Base-by-base conservation (phyloP, 2,888 invertebrate species). In the Watsonalla binaria region DNA sequence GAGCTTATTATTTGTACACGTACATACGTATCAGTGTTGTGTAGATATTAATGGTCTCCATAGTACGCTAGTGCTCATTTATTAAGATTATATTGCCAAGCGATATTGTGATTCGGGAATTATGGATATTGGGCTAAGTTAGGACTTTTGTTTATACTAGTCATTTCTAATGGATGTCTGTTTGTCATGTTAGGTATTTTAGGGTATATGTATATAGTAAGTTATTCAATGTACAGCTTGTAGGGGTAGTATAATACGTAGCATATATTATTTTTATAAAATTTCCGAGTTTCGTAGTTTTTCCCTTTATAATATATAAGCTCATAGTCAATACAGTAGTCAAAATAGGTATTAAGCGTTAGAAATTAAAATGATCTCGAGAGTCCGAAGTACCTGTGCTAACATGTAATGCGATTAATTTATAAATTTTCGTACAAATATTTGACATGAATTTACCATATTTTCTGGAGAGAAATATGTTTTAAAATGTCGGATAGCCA, bases 101-200 rank as follows among this genome's bases (percentile, higher is more conserved):
- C 89, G 86, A 89, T 88, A 88, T 84, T 86, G 86, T 88, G 86
- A 87, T 88, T 78, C 79, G 75, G 69, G 72, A 71, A 42, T 70
- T 74, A 77, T 72, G 65, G 62, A 62, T 49, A 49, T 68, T 63
- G 61, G 59, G 59, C 60, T 60, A 46, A 66, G 67, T 66, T 65
- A 67, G 58, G 55, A 56, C 55, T 58, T 65, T 68, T 8, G 8
- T 42, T 42, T 42, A 11, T 5, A 42, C 42, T 42, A 42, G 42
- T 11, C 42, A 42, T 55, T 55, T 48, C 49, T 60, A 66, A 55
- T 57, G 42, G 47, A 51, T 24, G 54, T 64, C 2, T 24, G 24
- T 24, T 24, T 24, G 24, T 47, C 60, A 65, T 56, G 61, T 58
- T 33, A 45, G 34, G 45, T 46, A 45, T 51, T 52, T 39, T 53